A percentile compares a stretch with the other conserved stretches of the same genome.
Conservation (phyloP, 2,797 vertebrate species). For the Serranus cabrilla region DNA sequence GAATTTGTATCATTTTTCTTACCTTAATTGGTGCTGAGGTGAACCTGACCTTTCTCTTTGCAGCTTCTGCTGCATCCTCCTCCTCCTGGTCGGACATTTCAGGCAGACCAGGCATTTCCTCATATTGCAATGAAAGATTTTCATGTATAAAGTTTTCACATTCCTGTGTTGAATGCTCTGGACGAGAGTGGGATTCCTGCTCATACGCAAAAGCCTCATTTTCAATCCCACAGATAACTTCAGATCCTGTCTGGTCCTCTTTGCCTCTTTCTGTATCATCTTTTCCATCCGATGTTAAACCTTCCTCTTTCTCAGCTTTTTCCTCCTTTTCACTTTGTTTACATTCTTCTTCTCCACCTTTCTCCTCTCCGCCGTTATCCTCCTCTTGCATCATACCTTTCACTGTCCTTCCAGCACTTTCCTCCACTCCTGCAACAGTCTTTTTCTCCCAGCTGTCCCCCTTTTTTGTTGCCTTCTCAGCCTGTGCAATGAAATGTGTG, state of each 20-base stretch:
- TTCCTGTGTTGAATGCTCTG: conserved; percentile 47
- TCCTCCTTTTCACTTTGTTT: conserved; percentile 21
- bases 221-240: conserved; percentile 84
- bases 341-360: conserved; percentile 19
- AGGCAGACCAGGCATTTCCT: conserved; percentile 89
- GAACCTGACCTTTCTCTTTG: conserved; percentile 87
- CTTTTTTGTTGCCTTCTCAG: conserved; percentile 54
- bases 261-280: conserved; percentile 42
- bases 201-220: conserved; percentile 88
- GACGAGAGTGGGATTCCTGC: conserved; percentile 72
- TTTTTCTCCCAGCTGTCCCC: conserved; percentile 37
- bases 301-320: conserved; percentile 21
- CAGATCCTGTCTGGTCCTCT: conserved; percentile 68
- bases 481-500: conserved; percentile 25
- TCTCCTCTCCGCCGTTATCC: conserved; percentile 14
- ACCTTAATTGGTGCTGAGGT: conserved; percentile 92
- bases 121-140: conserved; percentile 72
- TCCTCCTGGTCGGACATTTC: conserved; percentile 85
- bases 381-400: conserved; percentile 40
- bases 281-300: conserved; percentile 23
- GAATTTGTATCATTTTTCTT: conserved; percentile 8
- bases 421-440: conserved; percentile 29
- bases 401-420: conserved; percentile 25
- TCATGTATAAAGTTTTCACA: conserved; percentile 24
- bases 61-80: conserved; percentile 45